Evolutionary conservation across 1,140 invertebrate genomes (phyloP), one percentile per base, ranked within the genome.

Genomic region (Achatina immaculata): DNA sequence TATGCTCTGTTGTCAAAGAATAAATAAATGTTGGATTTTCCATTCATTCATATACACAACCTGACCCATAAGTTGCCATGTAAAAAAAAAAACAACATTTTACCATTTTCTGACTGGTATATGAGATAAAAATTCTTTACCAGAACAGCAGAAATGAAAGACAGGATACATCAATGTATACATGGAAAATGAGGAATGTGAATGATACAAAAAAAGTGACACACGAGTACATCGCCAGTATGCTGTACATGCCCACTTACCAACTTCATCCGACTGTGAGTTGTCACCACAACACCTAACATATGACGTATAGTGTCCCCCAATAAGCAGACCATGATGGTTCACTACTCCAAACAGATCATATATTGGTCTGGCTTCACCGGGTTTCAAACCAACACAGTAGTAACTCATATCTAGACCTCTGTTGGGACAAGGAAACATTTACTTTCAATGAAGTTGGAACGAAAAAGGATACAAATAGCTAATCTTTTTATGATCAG

Each of bases 321-420:
- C 92, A 1, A 92, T 85, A 31, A 93, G 89, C 0, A 90, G 90
- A 31, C 93, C 93, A 86, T 92, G 90, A 83, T 94, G 93, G 86
- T 93, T 93, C 24, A 93, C 91, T 21, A 93, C 92, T 9, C 91
- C 93, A 85, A 93, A 93, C 34, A 94, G 85, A 82, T 94, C 93
- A 86, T 94, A 94, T 7, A 92, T 85, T 4, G 92, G 89, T 28
- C 82, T 83, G 1, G 77, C 83, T 58, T 86, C 86, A 83, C 72
- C 73, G 0, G 74, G 40, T 71, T 84, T 82, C 24, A 58, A 81
- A 21, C 85, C 88, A 40, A 86, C 82, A 85, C 83, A 93, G 83
- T 89, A 92, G 24, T 88, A 83, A 21, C 84, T 87, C 82, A 93
- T 83, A 83, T 93, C 90, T 40, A 93, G 85, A 16, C 90, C 91